These are phyloP conservation scores for Podarcis raffonei DNA, from an alignment of 2,113 vertebrate species.

Conservation along the genomic window DNA sequence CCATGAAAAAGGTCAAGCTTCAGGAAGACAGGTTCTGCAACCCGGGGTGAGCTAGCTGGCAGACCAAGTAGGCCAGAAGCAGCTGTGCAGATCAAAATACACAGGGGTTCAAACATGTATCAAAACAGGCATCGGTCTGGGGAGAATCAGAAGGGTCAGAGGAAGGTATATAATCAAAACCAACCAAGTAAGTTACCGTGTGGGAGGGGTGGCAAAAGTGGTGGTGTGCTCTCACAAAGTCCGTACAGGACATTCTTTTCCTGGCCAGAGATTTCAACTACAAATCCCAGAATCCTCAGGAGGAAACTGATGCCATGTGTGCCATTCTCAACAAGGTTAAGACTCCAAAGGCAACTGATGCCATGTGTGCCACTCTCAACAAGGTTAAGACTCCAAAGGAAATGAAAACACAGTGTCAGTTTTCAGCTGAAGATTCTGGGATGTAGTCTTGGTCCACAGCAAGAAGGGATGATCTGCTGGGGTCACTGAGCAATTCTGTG, in stretches of 20 bases:
- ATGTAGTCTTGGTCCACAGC: background rate
- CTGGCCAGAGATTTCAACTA: background rate
- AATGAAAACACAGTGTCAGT: background rate
- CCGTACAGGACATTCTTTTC: background rate
- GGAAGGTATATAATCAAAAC: background rate
- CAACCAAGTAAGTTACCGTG: background rate
- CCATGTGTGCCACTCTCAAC: background rate
- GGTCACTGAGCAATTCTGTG: background rate
- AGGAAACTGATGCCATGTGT: too few relatives aligned
- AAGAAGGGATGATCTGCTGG: background rate
- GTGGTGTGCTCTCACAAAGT: background rate
- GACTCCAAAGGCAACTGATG: background rate
- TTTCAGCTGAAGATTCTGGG: background rate
- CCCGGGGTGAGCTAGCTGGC: background rate
- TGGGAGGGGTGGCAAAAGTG: background rate
- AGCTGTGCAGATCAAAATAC: background rate
- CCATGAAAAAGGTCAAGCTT: background rate
- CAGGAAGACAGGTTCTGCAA: background rate
- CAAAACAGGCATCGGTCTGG: background rate
- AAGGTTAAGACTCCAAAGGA: background rate
- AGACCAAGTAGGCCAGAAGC: background rate
- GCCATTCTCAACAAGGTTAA: background rate
- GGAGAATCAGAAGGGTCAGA: background rate
- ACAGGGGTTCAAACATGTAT: too few relatives aligned
- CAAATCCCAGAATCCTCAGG: background rate